phyloP scores from a whole-genome alignment of 2,797 vertebrate species.

The Pangasius larnaudii region DNA sequence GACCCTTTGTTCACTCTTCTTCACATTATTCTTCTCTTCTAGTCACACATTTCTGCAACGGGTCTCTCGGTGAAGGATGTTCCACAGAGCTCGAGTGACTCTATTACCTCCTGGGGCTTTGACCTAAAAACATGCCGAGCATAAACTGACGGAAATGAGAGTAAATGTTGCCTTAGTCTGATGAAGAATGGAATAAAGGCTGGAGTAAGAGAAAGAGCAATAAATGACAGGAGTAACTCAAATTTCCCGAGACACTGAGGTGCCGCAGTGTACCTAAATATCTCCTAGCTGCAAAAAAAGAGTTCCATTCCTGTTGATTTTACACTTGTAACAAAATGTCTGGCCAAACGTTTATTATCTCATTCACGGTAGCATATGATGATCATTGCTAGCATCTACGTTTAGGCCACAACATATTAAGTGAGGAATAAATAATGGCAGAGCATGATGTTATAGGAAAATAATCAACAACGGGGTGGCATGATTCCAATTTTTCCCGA shows the following conservation, averaged over 20 bases:
- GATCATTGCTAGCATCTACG: not conserved
- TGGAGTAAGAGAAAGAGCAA: not conserved
- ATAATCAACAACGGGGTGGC: not conserved
- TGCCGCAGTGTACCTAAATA: not conserved
- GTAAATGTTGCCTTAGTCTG: conserved; percentile 30
- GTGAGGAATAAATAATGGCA: not conserved
- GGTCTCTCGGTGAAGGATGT: not conserved
- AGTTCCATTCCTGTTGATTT: not conserved
- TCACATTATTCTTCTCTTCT: not conserved
- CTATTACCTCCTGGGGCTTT: conserved; percentile 34
- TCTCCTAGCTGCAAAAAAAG: not conserved
- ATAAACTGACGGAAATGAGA: conserved; percentile 48
- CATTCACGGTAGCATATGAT: not conserved
- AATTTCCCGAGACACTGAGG: not conserved
- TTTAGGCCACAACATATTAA: not conserved
- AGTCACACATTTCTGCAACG: not conserved
- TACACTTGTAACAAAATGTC: not conserved
- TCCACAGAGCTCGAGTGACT: not conserved
- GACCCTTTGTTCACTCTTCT: not conserved
- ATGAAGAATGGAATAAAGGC: conserved; percentile 46
- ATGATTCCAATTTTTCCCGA: not conserved
- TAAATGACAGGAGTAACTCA: not conserved
- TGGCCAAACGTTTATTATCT: not conserved
- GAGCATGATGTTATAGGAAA: not conserved
- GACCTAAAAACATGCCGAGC: conserved; percentile 41